Conservation (phyloP, 2,797 vertebrate genomes). For the Gymnoscopelus microlampas region DNA sequence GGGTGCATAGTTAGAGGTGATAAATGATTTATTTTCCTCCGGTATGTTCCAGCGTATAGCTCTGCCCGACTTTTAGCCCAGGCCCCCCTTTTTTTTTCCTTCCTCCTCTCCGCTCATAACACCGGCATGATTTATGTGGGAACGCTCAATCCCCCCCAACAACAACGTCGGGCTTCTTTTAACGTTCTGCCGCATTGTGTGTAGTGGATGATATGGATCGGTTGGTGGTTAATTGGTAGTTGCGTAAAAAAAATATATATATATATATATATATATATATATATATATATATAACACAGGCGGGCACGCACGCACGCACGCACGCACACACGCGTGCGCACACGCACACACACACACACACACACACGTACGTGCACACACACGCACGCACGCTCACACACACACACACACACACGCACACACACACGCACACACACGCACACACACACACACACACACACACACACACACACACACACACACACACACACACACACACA, state of each 20-base stretch:
- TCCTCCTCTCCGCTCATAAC: slow-evolving; percentile 48
- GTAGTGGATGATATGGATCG: slow-evolving; percentile 27
- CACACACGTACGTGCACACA: background rate
- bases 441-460: background rate
- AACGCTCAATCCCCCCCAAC: slow-evolving; percentile 24
- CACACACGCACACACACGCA: too few species aligned
- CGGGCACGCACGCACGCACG: too few species aligned
- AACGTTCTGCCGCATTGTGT: slow-evolving; percentile 24
- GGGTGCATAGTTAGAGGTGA: slow-evolving; percentile 58
- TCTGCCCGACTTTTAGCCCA: slow-evolving; percentile 54
- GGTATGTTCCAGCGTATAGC: slow-evolving; percentile 40
- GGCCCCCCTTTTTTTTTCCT: background rate
- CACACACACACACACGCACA: too few species aligned
- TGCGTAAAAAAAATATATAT: background rate
- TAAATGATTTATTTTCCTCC: slow-evolving; percentile 74
- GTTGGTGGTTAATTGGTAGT: background rate
- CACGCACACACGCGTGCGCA: too few species aligned
- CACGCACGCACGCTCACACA: background rate
- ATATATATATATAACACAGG: background rate
- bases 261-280: background rate
- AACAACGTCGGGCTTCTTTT: slow-evolving; percentile 35
- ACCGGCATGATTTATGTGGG: slow-evolving; percentile 66
- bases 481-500: background rate
- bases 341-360: too few species aligned
- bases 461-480: background rate